A percentile compares a stretch with the other conserved stretches of the same genome.
phyloP scores from a whole-genome alignment of 2,888 invertebrate genomes.

The Bugula neritina region DNA sequence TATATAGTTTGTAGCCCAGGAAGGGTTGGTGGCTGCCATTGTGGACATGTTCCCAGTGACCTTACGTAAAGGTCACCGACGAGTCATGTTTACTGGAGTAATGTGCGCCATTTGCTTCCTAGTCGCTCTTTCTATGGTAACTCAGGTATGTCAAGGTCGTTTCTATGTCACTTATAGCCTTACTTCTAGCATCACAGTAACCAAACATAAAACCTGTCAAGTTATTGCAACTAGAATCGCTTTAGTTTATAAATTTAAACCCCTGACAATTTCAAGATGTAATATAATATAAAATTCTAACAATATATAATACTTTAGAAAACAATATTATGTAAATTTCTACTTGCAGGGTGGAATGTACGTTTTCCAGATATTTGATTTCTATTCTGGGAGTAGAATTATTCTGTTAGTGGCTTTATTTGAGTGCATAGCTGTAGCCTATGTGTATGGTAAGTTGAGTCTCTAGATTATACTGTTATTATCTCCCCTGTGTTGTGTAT shows the following conservation, averaged over 20 bases:
- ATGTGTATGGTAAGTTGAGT: constrained; percentile 64
- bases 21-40: constrained; percentile 60
- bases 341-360: constrained; percentile 59
- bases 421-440: constrained; percentile 70
- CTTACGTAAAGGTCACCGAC: constrained; percentile 57
- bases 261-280: too few relatives aligned
- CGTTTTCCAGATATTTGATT: constrained; percentile 60
- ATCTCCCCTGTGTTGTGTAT: too few relatives aligned
- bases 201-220: too few relatives aligned
- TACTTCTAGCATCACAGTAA: too few relatives aligned
- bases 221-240: too few relatives aligned
- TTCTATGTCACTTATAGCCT: too few relatives aligned
- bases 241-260: too few relatives aligned
- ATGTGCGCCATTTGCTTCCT: constrained; percentile 58
- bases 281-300: too few relatives aligned
- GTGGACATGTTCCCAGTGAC: constrained; percentile 59
- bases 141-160: constrained; percentile 59
- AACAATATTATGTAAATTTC: too few relatives aligned
- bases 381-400: constrained; percentile 60
- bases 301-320: too few relatives aligned
- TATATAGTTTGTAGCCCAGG: constrained; percentile 60
- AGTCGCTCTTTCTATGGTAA: constrained; percentile 60
- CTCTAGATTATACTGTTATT: background rate
- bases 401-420: constrained; percentile 58
- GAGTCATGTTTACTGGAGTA: constrained; percentile 61